A percentile compares a stretch with the other conserved stretches of the same genome.
These are phyloP conservation scores for Phenganax marumi DNA, from an alignment of 92 coral and sea anemone species.

Conservation along the genomic window DNA sequence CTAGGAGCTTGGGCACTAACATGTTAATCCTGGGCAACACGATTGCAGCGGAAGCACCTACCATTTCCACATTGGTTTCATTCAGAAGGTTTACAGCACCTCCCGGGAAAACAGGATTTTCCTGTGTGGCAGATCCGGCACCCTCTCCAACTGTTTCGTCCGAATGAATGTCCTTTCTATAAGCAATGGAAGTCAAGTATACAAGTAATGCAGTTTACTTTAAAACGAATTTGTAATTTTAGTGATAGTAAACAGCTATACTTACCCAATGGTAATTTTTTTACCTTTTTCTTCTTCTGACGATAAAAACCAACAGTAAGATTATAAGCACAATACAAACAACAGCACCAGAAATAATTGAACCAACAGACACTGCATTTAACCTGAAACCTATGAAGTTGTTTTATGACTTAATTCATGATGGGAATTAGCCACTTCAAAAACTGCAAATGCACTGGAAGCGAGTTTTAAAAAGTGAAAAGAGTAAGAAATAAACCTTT, in stretches of 20 bases:
- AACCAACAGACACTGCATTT: background rate
- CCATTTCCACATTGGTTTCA: constrained; percentile 8
- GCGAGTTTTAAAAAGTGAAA: no score
- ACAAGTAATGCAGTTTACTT: background rate
- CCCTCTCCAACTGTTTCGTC: background rate
- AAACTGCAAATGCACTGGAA: no score
- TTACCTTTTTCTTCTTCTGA: background rate
- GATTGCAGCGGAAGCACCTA: background rate
- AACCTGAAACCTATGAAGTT: background rate
- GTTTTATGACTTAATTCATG: background rate
- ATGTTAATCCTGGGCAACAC: background rate
- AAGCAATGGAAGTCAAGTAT: background rate
- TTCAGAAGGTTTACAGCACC: constrained; percentile 14
- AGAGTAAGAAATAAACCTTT: no score
- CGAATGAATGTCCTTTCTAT: background rate
- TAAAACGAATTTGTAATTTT: background rate
- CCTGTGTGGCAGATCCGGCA: background rate
- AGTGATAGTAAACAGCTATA: background rate
- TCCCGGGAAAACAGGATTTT: background rate
- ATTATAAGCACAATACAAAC: background rate
- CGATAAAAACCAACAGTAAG: background rate
- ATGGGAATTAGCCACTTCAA: no score
- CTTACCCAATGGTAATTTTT: background rate
- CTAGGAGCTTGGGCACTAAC: background rate
- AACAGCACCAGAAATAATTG: background rate